Percentiles rank a stretch among this genome's conserved stretches.
phyloP scores from a whole-genome alignment of 1,140 invertebrate genomes.

The Bactericera cockerelli region DNA sequence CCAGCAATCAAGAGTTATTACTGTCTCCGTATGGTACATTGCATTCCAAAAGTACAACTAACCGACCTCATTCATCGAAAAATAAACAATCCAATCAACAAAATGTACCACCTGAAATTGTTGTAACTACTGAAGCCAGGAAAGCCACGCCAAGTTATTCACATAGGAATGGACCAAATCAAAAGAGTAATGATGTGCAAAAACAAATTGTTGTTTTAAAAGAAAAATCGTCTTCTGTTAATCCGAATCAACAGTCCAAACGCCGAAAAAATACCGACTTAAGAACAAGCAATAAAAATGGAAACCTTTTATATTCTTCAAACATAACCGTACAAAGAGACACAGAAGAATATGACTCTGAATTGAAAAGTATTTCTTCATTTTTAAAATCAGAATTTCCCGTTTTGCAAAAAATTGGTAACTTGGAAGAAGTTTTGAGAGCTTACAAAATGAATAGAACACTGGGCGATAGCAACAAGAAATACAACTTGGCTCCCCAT shows the following conservation, averaged over 20 bases:
- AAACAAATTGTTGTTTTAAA: slow-evolving; percentile 13
- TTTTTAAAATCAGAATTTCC: slow-evolving; percentile 16
- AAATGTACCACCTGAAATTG: background rate
- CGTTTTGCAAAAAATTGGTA: slow-evolving; percentile 19
- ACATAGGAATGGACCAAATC: background rate
- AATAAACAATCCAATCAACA: background rate
- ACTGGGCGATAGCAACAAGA: slow-evolving; percentile 18
- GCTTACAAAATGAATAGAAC: slow-evolving; percentile 27
- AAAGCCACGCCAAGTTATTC: background rate
- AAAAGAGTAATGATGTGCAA: background rate
- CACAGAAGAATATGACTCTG: slow-evolving; percentile 3
- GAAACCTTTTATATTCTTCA: background rate
- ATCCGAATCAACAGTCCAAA: background rate
- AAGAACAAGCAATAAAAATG: no score
- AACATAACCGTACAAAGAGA: background rate
- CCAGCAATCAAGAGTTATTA: background rate
- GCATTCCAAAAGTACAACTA: background rate
- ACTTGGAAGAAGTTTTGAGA: slow-evolving; percentile 22
- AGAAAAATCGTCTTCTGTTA: background rate
- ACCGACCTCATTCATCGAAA: background rate
- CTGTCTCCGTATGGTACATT: background rate
- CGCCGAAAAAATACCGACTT: no score
- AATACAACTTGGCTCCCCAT: background rate
- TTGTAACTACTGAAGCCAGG: slow-evolving; percentile 6
- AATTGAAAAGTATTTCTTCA: background rate